Evolutionary conservation across 1,140 invertebrate species (phyloP), one percentile per base, ranked within the genome.

Genomic region (Harpegnathos saltator): DNA sequence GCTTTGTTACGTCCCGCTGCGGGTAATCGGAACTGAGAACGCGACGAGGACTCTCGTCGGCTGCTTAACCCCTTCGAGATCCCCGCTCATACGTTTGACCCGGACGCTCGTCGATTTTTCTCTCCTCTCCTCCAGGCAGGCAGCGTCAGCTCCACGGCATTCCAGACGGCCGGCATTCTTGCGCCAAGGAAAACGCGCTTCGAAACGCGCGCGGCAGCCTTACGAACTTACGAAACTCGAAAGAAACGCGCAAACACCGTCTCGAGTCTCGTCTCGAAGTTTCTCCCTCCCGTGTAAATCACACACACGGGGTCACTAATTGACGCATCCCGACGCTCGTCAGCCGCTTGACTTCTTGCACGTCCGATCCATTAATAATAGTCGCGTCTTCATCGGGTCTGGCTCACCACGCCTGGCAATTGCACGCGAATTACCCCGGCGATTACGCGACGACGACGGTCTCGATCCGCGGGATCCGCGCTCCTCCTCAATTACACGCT

Each of bases 161-260:
- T 19, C n/a, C 50, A n/a, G 4, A 5, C n/a, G n/a, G 54, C 44
- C 22, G 69, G 22, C 54, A 22, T 15, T 44, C 38, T 44, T 9
- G 68, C 52, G 29, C 5, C 29, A 33, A 19, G 17, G n/a, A 1
- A 22, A 29, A 24, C 50, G 68, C 68, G 68, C 68, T 22, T 72
- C 11, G n/a, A 14, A 19, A 33, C 7, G 19, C 12, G 5, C 69
- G 52, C 56, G 72, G 22, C n/a, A 62, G 29, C 29, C 1, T 75
- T 75, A n/a, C 26, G 29, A 63, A n/a, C n/a, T 63, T 63, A 74
- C 26, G 56, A 63, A 75, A 75, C 17, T 63, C 26, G n/a, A 29
- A 72, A 50, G 29, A 74, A 73, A 44, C 1, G 38, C 38, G 38
- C 38, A 9, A 44, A 44, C 11, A 3, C 11, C 38, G 38, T 44